Evolutionary conservation across 2,888 invertebrate genomes (phyloP), one percentile per base, ranked within the genome.

Genomic region (Pemphredon lugubris): DNA sequence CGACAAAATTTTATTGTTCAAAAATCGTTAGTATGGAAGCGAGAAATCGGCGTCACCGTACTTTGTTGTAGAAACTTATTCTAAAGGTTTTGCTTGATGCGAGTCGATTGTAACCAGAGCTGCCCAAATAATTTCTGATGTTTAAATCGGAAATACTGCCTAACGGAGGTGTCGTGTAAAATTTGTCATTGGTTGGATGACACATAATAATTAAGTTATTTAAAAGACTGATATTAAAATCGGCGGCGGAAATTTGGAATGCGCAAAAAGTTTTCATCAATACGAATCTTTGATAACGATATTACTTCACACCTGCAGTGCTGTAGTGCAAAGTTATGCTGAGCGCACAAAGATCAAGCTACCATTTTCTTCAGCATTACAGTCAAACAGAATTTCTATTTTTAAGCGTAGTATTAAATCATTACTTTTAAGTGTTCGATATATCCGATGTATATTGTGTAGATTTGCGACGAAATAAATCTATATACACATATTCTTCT

Each of bases 141-240:
- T 42, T 16, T 2, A 18, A 13, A 16, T 26, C 7, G 26, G 3
- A 37, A 37, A 6, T 11, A 37, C 14, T 37, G n/a, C n/a, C n/a
- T n/a, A n/a, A n/a, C n/a, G n/a, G n/a, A n/a, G n/a, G n/a, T n/a
- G n/a, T n/a, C n/a, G n/a, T n/a, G n/a, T n/a, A n/a, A n/a, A n/a
- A n/a, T n/a, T n/a, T n/a, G n/a, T n/a, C n/a, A n/a, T n/a, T n/a
- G n/a, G n/a, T n/a, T n/a, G n/a, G n/a, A n/a, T n/a, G n/a, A n/a
- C n/a, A n/a, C n/a, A n/a, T n/a, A n/a, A n/a, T n/a, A n/a, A n/a
- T n/a, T n/a, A n/a, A n/a, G n/a, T n/a, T n/a, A 26, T 26, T 7
- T 26, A 26, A 26, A 58, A 65, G 69, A 58, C 42, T 58, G 42
- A 53, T n/a, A 13, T 13, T 3, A 18, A 23, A 45, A 18, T 39